These are phyloP conservation scores for Caenorhabditis uteleia DNA, from an alignment of 2,888 invertebrate genomes.

Conservation along the genomic window DNA sequence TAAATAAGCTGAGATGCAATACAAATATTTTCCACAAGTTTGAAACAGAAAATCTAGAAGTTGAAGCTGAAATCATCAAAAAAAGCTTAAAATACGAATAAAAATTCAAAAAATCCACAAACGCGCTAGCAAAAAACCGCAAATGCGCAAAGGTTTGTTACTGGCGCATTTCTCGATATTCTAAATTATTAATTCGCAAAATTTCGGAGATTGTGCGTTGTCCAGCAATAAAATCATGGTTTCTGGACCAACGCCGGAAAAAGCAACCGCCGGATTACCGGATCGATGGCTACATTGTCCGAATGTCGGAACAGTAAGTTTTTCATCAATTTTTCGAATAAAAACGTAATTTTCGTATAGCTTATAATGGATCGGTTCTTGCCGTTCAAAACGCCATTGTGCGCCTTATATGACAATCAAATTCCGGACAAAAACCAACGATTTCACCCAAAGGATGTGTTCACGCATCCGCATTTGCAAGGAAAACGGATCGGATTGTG, in stretches of 20 bases:
- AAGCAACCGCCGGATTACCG: conserved; percentile 66
- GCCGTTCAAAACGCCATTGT: conserved; percentile 92
- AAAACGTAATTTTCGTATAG: conserved; percentile 19
- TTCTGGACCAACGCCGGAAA: conserved; percentile 51
- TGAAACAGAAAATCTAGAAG: no score
- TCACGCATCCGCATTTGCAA: conserved; percentile 70
- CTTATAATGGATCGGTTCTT: conserved; percentile 80
- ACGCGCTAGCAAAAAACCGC: conserved; percentile 14
- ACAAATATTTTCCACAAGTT: no score
- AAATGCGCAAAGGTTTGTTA: conserved; percentile 4
- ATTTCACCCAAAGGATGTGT: conserved; percentile 87
- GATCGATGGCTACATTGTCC: conserved; percentile 73
- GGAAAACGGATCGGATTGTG: conserved; percentile 84
- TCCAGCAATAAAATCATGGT: no score
- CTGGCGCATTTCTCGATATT: no score
- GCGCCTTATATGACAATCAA: conserved; percentile 81
- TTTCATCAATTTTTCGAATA: conserved; percentile 7
- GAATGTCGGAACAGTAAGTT: conserved; percentile 71
- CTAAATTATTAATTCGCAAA: no score
- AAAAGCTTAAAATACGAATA: background rate
- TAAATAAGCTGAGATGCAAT: no score
- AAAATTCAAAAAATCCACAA: conserved; percentile 8
- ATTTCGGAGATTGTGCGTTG: no score
- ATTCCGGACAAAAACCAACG: conserved; percentile 81
- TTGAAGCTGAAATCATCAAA: background rate